Evolutionary conservation across 2,888 invertebrate genomes (phyloP).

Genomic region (Axea sp.): DNA sequence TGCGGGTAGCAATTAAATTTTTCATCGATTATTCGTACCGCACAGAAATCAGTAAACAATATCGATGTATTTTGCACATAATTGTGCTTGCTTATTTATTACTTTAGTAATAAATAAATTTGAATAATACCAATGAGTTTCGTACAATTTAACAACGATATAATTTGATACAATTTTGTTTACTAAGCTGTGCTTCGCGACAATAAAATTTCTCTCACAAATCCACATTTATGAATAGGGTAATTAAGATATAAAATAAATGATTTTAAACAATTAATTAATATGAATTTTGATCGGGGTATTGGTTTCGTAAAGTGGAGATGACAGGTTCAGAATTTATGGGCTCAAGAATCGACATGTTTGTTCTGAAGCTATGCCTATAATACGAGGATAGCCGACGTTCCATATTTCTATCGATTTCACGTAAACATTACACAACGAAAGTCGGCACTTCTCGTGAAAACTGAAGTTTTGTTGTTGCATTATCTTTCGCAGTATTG

Average conservation of each 20-base stretch:
- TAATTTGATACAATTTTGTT: too few relatives aligned
- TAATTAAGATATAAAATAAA: too few relatives aligned
- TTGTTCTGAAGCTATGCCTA: constrained; percentile 62
- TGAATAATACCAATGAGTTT: too few relatives aligned
- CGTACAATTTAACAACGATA: too few relatives aligned
- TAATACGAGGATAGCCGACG: constrained; percentile 65
- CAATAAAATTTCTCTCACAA: too few relatives aligned
- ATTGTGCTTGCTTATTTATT: too few relatives aligned
- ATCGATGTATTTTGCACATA: too few relatives aligned
- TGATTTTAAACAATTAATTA: constrained; percentile 26
- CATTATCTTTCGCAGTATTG: constrained; percentile 38
- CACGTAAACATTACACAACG: constrained; percentile 73
- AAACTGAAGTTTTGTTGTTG: constrained; percentile 46
- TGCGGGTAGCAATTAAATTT: constrained; percentile 14
- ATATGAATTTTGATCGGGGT: constrained; percentile 15
- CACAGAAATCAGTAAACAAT: too few relatives aligned
- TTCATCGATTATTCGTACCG: constrained; percentile 4
- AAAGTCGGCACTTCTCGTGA: constrained; percentile 63
- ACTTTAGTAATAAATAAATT: too few relatives aligned
- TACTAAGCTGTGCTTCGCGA: too few relatives aligned
- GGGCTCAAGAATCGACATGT: constrained; percentile 52
- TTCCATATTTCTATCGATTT: constrained; percentile 77
- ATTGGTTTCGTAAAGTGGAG: constrained; percentile 51
- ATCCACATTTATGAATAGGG: too few relatives aligned
- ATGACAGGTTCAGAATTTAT: constrained; percentile 52